Evolutionary conservation across 2,113 vertebrate genomes (phyloP), one percentile per base, ranked within the genome.

Genomic region (Rousettus leschenaultii): DNA sequence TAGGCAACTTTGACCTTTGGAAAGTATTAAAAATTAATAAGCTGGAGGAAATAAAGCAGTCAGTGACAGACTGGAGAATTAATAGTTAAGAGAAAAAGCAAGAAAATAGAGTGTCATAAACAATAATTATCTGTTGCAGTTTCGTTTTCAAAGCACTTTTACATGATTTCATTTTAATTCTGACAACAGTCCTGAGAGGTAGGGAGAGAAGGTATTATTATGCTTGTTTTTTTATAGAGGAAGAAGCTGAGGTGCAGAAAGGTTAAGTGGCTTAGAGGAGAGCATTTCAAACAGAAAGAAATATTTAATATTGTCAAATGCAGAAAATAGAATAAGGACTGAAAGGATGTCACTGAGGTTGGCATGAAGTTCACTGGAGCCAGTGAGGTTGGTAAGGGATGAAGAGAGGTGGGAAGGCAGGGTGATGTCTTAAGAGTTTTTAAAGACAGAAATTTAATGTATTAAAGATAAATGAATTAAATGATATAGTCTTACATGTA

Each of bases 241-340:
- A 86, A 90, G 53, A 83, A 82, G 30, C 33, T 83, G 40, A 91
- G 38, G 26, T 35, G 82, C 57, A 89, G 68, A 68, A 89, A 89
- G 57, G 33, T 73, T 93, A 94, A 87, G 30, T 87, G 71, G 48
- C 43, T 66, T 11, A 28, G 38, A 94, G 43, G 55, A 86, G 45
- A 94, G 12, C 38, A 80, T 94, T 94, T 95, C n/a, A 66, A 91
- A 95, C 11, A 91, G 38, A 55, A 71, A 83, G 40, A 95, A 93
- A 73, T 77, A 85, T 65, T 86, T 85, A 79, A 77, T 59, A 71
- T 21, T 80, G 70, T 48, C 61, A 88, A 88, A 78, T 77, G 26
- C 66, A 87, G 65, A 93, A 93, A 92, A 43, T 5, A 33, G 59
- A 80, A 53, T 68, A 74, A 79, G 28, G 66, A 78, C 7, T 79